These are phyloP conservation scores for Phyllotis vaccarum DNA, from an alignment of 2,797 vertebrate species.

Conservation along the genomic window DNA sequence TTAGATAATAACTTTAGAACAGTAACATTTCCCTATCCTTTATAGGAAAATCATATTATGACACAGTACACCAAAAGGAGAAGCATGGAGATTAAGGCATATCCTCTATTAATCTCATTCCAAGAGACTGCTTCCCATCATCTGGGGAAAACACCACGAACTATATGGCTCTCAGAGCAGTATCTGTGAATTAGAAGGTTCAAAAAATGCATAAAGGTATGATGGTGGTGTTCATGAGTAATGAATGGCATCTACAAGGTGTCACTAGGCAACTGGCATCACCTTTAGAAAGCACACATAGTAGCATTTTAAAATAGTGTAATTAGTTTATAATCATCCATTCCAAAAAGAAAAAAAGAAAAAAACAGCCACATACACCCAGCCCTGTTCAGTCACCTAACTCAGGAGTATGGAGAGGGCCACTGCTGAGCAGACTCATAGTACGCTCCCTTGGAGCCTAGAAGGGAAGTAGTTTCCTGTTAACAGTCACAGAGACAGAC, in stretches of 20 bases:
- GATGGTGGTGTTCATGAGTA: no score
- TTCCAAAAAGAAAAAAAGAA: no score
- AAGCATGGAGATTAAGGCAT: rapidly evolving
- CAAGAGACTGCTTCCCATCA: neutral
- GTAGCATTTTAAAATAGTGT: neutral
- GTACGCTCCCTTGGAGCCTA: neutral
- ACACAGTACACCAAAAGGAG: neutral
- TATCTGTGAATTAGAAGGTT: rapidly evolving
- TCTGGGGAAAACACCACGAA: rapidly evolving
- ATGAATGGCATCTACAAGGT: rapidly evolving
- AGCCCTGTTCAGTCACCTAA: neutral
- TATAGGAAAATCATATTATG: neutral
- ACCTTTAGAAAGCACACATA: neutral
- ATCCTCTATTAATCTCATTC: neutral
- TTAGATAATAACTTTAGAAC: neutral
- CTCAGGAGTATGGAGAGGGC: neutral
- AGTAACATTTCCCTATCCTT: neutral
- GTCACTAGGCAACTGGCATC: neutral
- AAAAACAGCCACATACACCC: neutral
- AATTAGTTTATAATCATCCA: neutral
- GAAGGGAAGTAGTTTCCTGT: neutral
- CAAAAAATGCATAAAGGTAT: neutral
- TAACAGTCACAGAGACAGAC: neutral
- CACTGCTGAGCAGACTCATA: neutral
- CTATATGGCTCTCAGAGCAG: no score